phyloP scores from a whole-genome alignment of 2,888 invertebrate species.

The Macropis europaea region DNA sequence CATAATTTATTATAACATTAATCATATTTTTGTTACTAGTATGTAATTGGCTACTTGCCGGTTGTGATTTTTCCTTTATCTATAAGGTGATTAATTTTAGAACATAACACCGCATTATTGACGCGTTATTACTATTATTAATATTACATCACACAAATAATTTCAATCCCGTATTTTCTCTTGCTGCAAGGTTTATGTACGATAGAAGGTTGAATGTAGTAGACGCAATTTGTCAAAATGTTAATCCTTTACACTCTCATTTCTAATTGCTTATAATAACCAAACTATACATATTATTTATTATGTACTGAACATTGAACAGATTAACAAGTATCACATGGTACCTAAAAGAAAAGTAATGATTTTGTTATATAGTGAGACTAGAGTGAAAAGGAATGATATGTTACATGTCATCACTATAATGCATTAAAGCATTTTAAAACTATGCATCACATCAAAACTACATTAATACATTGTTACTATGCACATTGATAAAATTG shows the following conservation, averaged over 20 bases:
- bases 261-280: not conserved
- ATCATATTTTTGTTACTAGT: constrained; percentile 66
- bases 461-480: constrained; percentile 24
- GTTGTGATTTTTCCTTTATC: constrained; percentile 69
- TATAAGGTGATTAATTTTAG: constrained; percentile 36
- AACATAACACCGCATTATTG: constrained; percentile 13
- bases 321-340: not conserved
- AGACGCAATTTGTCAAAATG: not conserved
- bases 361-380: not conserved
- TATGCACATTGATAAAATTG: constrained; percentile 27
- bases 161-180: constrained; percentile 17
- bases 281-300: constrained; percentile 14
- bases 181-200: constrained; percentile 9
- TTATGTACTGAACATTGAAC: not conserved
- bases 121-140: constrained; percentile 24
- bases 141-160: constrained; percentile 23
- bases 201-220: constrained; percentile 1
- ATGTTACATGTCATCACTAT: not conserved
- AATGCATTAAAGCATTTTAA: constrained; percentile 4
- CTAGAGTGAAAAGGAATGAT: constrained; percentile 6
- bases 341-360: not conserved
- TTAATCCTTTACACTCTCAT: constrained; percentile 18
- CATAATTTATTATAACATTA: constrained; percentile 69
- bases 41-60: constrained; percentile 69
- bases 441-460: constrained; percentile 25